Conservation (phyloP, 2,888 invertebrate genomes). For the Geotrupes spiniger region DNA sequence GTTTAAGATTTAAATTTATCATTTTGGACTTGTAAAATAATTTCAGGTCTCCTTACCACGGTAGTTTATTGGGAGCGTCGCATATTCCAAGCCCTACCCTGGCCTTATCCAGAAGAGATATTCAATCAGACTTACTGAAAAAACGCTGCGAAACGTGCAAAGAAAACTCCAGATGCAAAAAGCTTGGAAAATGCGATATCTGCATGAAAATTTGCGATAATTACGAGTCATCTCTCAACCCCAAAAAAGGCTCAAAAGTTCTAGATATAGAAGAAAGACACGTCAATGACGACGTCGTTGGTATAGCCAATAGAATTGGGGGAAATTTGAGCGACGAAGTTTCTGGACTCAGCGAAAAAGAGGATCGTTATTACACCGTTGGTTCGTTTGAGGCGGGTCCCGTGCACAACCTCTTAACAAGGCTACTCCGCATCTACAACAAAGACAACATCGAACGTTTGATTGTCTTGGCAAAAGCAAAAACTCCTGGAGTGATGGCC, state of each 20-base stretch:
- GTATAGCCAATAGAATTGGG: slow-evolving; percentile 9
- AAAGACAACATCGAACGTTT: slow-evolving; percentile 27
- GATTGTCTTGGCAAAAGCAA: slow-evolving; percentile 31
- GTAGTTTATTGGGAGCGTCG: neutral
- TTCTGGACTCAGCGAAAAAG: slow-evolving; percentile 23
- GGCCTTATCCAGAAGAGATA: slow-evolving; percentile 16
- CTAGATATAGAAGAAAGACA: slow-evolving; percentile 3
- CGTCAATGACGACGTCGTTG: slow-evolving; percentile 9
- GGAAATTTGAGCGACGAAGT: neutral
- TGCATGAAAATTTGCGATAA: slow-evolving; percentile 25
- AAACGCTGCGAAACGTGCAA: slow-evolving; percentile 25
- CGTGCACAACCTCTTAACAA: slow-evolving; percentile 26
- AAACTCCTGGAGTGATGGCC: slow-evolving; percentile 12
- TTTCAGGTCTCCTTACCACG: too few relatives aligned
- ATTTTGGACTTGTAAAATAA: too few relatives aligned
- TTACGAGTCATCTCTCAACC: slow-evolving; percentile 6
- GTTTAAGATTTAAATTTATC: too few relatives aligned
- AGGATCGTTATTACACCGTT: slow-evolving; percentile 30
- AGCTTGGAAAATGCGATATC: slow-evolving; percentile 23
- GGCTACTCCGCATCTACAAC: slow-evolving; percentile 26
- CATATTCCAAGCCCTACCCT: slow-evolving; percentile 1
- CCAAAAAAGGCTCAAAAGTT: neutral
- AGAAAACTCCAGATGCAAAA: slow-evolving; percentile 21
- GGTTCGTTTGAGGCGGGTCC: slow-evolving; percentile 30
- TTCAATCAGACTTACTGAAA: slow-evolving; percentile 13